Percentiles rank a stretch among this genome's conserved stretches.
Evolutionary conservation across 37 sponge, comb jelly and placozoan species (phyloP).

Genomic region (Cladorhizidae sp.): DNA sequence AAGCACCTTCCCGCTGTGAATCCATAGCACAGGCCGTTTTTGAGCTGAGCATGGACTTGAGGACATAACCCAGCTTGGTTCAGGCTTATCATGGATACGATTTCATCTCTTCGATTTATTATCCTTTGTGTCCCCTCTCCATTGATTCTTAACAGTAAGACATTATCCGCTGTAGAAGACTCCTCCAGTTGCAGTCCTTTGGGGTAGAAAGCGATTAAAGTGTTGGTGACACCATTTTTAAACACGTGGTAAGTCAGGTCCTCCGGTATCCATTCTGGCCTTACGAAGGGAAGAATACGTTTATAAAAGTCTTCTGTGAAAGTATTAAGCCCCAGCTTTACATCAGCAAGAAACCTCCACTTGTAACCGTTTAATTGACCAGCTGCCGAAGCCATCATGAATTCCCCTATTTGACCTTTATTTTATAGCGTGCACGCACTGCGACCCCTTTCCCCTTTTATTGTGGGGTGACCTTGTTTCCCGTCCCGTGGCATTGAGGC

Average conservation of each 20-base stretch:
- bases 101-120: slow-evolving; percentile 55
- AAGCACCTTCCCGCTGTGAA: slow-evolving; percentile 55
- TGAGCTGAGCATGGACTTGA: slow-evolving; percentile 38
- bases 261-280: slow-evolving; percentile 22
- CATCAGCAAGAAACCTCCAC: slow-evolving; percentile 1
- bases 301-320: slow-evolving; percentile 19
- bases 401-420: too few relatives aligned
- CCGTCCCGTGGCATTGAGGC: too few relatives aligned
- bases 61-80: slow-evolving; percentile 24
- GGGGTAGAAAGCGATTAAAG: slow-evolving; percentile 41
- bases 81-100: slow-evolving; percentile 25
- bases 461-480: too few relatives aligned
- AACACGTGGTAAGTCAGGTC: slow-evolving; percentile 14
- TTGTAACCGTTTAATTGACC: neutral
- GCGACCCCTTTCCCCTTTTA: too few relatives aligned
- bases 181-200: neutral
- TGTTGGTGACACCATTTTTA: slow-evolving; percentile 57
- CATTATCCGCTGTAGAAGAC: slow-evolving; percentile 2
- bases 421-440: too few relatives aligned
- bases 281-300: slow-evolving; percentile 10
- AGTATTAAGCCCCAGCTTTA: neutral
- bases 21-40: slow-evolving; percentile 69
- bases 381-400: neutral
- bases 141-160: slow-evolving; percentile 64
- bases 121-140: slow-evolving; percentile 74